Conservation (phyloP, 2,797 vertebrate species). For the Galaxias olidus region DNA sequence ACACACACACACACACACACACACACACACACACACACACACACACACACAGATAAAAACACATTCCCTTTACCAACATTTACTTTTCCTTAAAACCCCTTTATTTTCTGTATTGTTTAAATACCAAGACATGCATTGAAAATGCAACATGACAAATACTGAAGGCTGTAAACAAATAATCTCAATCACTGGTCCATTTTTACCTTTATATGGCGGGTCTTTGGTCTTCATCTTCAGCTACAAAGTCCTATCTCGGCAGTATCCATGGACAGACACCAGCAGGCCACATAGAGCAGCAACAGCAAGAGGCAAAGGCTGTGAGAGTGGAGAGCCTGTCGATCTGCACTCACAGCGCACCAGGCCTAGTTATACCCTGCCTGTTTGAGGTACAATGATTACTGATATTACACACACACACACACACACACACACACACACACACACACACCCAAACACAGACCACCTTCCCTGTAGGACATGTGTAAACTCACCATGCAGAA, state of each 20-base stretch:
- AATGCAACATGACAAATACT: no score
- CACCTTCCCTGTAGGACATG: slow-evolving; percentile 76
- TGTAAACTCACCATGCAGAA: slow-evolving; percentile 79
- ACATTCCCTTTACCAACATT: no score
- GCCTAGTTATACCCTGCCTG: slow-evolving; percentile 76
- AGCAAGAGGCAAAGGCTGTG: background rate
- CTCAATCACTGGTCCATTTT: background rate
- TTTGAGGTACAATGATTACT: slow-evolving; percentile 81
- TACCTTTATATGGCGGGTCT: background rate
- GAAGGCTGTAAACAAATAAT: no score
- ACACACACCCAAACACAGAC: slow-evolving; percentile 46
- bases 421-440: slow-evolving; percentile 21
- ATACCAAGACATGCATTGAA: no score
- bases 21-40: background rate
- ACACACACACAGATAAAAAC: no score
- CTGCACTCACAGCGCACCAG: slow-evolving; percentile 57
- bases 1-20: background rate
- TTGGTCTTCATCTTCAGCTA: background rate
- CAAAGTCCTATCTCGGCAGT: background rate
- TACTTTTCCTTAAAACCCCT: no score
- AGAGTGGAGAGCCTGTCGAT: background rate
- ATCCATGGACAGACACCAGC: slow-evolving; percentile 1
- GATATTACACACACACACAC: slow-evolving; percentile 58
- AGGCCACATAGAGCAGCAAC: background rate
- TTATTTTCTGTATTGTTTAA: no score